Evolutionary conservation across 2,888 invertebrate species (phyloP).

Genomic region (Diaperis boleti): DNA sequence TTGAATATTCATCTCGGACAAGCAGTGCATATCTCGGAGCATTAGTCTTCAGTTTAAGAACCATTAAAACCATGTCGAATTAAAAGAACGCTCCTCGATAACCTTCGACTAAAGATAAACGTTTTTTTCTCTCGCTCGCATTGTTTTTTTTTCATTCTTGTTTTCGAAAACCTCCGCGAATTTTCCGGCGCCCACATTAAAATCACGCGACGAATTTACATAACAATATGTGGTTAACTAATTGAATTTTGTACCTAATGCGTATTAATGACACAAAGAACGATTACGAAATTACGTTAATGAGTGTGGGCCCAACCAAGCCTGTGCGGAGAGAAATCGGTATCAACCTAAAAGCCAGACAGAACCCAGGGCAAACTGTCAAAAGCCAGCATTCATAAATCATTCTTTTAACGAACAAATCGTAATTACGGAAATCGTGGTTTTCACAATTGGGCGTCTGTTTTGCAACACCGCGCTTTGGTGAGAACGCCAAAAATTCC

Average conservation of each 20-base stretch:
- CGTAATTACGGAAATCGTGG: constrained; percentile 8
- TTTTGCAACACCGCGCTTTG: not conserved
- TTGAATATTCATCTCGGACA: constrained; percentile 55
- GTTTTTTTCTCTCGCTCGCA: constrained; percentile 3
- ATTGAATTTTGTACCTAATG: constrained; percentile 26
- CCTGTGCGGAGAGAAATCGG: constrained; percentile 4
- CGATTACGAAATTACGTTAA: constrained; percentile 19
- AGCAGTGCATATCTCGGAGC: constrained; percentile 51
- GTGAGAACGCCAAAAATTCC: too few relatives aligned
- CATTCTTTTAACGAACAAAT: constrained; percentile 1
- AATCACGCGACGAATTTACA: constrained; percentile 11
- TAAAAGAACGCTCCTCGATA: constrained; percentile 47
- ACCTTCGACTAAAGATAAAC: constrained; percentile 46
- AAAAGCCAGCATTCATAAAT: constrained; percentile 7
- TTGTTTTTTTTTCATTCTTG: too few relatives aligned
- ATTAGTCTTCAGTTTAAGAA: constrained; percentile 53
- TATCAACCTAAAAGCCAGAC: not conserved
- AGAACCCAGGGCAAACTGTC: constrained; percentile 4
- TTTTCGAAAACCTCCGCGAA: not conserved
- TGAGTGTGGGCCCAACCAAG: constrained; percentile 16
- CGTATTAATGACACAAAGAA: constrained; percentile 25
- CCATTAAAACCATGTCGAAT: constrained; percentile 55
- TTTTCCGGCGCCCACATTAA: constrained; percentile 12
- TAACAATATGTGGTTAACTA: constrained; percentile 21
- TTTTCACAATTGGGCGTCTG: not conserved